Evolutionary conservation across 2,797 vertebrate species (phyloP).

Genomic region (Premnoplex brunnescens): DNA sequence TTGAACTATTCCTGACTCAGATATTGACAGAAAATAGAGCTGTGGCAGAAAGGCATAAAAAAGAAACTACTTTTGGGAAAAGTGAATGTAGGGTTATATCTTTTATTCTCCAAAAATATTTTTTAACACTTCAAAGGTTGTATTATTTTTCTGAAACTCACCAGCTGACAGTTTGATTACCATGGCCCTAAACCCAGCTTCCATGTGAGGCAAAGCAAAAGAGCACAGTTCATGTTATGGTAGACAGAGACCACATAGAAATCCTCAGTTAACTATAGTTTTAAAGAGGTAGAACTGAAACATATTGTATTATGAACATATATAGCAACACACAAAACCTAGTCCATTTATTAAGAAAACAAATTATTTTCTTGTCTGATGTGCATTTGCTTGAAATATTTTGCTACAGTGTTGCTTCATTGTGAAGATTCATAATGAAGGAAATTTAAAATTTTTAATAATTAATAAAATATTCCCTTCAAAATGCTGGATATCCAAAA

Average conservation of each 20-base stretch:
- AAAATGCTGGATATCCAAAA: not conserved
- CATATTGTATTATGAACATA: not conserved
- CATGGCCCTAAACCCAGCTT: not conserved
- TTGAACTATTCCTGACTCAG: not conserved
- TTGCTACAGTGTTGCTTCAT: not conserved
- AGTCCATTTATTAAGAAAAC: not conserved
- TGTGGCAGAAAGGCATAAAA: not conserved
- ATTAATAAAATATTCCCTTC: not conserved
- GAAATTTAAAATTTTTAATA: not conserved
- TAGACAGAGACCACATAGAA: not conserved
- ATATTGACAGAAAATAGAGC: not conserved
- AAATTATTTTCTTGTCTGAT: not conserved
- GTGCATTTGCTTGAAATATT: not conserved
- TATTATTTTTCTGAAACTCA: not conserved
- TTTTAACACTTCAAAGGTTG: not conserved
- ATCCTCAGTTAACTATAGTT: not conserved
- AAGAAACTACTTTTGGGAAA: not conserved
- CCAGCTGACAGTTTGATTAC: not conserved
- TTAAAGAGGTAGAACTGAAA: not conserved
- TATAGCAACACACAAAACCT: fast-evolving
- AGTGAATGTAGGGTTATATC: not conserved
- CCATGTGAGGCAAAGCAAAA: not conserved
- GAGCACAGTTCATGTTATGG: not conserved
- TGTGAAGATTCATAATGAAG: not conserved
- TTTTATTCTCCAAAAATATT: not conserved